phyloP scores from a whole-genome alignment of 2,113 vertebrate genomes.

The Brachyhypopomus gauderio region DNA sequence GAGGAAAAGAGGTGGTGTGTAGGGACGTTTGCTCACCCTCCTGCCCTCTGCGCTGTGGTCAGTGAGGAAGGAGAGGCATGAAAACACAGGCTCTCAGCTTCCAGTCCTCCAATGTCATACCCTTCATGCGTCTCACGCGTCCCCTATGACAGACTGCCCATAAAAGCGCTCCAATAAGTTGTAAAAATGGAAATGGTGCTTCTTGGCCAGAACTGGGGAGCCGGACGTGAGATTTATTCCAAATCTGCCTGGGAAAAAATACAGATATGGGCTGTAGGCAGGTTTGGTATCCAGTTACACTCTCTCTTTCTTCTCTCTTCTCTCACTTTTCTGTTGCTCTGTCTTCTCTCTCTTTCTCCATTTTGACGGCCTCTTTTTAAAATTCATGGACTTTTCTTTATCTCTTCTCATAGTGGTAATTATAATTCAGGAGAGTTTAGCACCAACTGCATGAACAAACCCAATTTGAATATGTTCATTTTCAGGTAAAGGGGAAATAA shows the following conservation, averaged over 20 bases:
- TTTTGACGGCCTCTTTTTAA: conserved; percentile 77
- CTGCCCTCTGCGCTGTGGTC: neutral
- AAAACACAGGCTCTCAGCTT: conserved; percentile 26
- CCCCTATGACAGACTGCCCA: conserved; percentile 69
- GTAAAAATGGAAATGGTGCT: conserved; percentile 78
- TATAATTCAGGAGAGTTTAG: conserved; percentile 67
- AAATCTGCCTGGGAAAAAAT: conserved; percentile 63
- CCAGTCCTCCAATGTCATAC: conserved; percentile 62
- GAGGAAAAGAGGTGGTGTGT: neutral
- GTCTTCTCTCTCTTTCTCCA: conserved; percentile 29
- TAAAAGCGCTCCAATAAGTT: conserved; percentile 75
- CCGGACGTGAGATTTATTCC: conserved; percentile 72
- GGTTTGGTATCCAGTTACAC: conserved; percentile 57
- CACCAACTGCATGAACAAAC: conserved; percentile 79
- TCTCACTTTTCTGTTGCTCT: neutral
- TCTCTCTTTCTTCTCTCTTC: conserved; percentile 44
- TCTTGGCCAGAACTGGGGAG: conserved; percentile 65
- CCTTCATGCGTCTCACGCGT: conserved; percentile 71
- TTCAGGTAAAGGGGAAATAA: conserved; percentile 59
- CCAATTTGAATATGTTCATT: conserved; percentile 77
- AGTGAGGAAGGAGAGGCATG: conserved; percentile 26
- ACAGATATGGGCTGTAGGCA: conserved; percentile 56
- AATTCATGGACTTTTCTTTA: conserved; percentile 94
- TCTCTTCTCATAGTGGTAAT: conserved; percentile 75
- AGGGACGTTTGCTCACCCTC: neutral